These are phyloP conservation scores for Ptychadena robeensis DNA, from an alignment of 2,797 vertebrate species.

Conservation along the genomic window DNA sequence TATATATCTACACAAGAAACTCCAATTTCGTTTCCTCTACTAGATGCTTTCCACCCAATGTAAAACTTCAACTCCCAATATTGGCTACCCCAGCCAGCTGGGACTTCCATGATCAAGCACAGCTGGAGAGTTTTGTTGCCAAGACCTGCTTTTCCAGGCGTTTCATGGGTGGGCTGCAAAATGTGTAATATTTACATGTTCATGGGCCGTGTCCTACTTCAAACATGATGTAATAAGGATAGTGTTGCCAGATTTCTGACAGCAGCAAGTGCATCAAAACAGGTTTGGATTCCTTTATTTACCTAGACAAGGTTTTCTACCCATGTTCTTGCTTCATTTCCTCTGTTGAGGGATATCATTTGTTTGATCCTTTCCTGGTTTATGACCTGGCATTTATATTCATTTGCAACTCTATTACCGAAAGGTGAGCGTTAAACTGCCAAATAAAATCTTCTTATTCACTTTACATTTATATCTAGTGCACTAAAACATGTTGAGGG, in stretches of 20 bases:
- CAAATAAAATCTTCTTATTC: too few relatives aligned
- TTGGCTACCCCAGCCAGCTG: not conserved
- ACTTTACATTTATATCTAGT: too few relatives aligned
- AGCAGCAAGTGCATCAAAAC: not conserved
- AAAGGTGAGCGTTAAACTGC: too few relatives aligned
- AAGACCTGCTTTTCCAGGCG: not conserved
- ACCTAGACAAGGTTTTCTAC: not conserved
- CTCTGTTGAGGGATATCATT: not conserved
- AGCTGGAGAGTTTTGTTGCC: not conserved
- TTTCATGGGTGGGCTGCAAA: not conserved
- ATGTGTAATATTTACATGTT: slow-evolving; percentile 10
- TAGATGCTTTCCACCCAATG: not conserved
- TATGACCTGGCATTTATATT: too few relatives aligned
- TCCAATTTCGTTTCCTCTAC: not conserved
- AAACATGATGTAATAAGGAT: not conserved
- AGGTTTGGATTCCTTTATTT: not conserved
- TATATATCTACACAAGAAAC: too few relatives aligned
- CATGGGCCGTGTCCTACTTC: slow-evolving; percentile 3
- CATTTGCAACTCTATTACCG: too few relatives aligned
- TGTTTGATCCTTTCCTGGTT: too few relatives aligned
- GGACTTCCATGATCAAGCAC: not conserved
- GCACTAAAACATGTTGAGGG: too few relatives aligned
- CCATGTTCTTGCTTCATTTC: not conserved
- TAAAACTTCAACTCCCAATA: not conserved
- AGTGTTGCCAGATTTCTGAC: not conserved